A percentile compares a stretch with the other conserved stretches of the same genome.
Conservation (phyloP, 2,113 vertebrate genomes). For the Hemibagrus wyckioides region DNA sequence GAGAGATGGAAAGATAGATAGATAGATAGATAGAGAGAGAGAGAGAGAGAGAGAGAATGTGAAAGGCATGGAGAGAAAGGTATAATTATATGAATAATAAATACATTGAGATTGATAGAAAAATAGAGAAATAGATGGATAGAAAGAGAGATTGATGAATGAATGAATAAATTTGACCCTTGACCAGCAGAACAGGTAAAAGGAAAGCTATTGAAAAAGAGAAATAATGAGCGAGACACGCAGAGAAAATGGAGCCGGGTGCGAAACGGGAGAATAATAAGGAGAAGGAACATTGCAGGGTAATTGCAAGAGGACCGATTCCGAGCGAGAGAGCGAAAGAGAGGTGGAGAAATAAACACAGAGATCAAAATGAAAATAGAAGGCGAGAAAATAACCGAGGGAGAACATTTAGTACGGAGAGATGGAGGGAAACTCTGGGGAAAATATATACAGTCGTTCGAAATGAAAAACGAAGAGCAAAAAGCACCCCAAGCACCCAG, state of each 20-base stretch:
- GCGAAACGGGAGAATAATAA: neutral
- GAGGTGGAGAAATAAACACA: neutral
- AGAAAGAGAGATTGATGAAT: neutral
- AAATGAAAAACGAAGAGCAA: neutral
- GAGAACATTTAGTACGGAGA: neutral
- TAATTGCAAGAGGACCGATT: neutral
- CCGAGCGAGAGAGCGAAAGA: neutral
- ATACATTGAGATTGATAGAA: neutral
- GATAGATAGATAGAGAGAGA: no score
- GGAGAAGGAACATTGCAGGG: neutral
- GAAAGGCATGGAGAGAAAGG: neutral
- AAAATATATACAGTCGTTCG: no score
- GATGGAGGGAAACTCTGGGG: neutral
- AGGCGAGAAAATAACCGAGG: neutral
- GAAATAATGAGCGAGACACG: neutral
- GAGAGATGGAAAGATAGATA: no score
- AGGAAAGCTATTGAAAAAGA: neutral
- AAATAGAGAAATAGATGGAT: neutral
- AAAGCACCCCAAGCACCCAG: neutral
- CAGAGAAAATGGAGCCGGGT: neutral
- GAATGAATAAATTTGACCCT: neutral
- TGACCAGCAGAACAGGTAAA: neutral
- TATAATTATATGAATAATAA: no score
- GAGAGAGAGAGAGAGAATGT: neutral
- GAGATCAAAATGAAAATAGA: neutral